Percentiles rank a stretch among this genome's conserved stretches.
phyloP scores from a whole-genome alignment of 92 coral and sea anemone species.

The Nematostella vectensis region DNA sequence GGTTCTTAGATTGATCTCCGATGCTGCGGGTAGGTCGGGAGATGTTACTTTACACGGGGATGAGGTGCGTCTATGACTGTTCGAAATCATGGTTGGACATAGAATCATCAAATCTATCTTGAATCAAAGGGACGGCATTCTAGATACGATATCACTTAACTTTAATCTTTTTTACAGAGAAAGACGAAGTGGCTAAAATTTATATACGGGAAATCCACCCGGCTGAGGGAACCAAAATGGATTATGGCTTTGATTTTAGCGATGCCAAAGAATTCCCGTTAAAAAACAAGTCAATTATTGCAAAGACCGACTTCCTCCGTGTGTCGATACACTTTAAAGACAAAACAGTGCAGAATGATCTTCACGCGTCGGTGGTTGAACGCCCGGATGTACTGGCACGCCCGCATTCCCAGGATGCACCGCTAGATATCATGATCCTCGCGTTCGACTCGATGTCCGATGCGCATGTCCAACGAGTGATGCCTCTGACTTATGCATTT shows the following conservation, averaged over 20 bases:
- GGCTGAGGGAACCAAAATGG: not conserved
- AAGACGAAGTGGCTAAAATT: not conserved
- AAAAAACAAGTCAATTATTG: not conserved
- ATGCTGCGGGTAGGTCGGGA: not conserved
- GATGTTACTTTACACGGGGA: not conserved
- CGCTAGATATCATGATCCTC: slow-evolving; percentile 39
- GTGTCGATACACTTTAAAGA: slow-evolving; percentile 15
- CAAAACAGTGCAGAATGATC: slow-evolving; percentile 18
- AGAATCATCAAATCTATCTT: too few relatives aligned
- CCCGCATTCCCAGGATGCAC: slow-evolving; percentile 9
- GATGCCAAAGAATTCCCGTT: not conserved
- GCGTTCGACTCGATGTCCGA: slow-evolving; percentile 44
- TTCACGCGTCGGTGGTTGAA: slow-evolving; percentile 42
- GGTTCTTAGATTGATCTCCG: not conserved
- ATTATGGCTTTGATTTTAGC: not conserved
- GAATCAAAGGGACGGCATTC: too few relatives aligned
- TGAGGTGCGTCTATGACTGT: too few relatives aligned
- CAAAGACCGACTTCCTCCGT: slow-evolving; percentile 29
- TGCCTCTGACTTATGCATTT: slow-evolving; percentile 34
- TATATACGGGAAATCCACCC: not conserved
- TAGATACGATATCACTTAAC: too few relatives aligned
- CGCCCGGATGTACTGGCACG: slow-evolving; percentile 32
- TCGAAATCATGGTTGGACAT: too few relatives aligned
- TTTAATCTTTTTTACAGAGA: too few relatives aligned
- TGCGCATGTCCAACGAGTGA: slow-evolving; percentile 53